These are phyloP conservation scores for Porites divaricata DNA, from an alignment of 92 coral and sea anemone species.

Conservation along the genomic window DNA sequence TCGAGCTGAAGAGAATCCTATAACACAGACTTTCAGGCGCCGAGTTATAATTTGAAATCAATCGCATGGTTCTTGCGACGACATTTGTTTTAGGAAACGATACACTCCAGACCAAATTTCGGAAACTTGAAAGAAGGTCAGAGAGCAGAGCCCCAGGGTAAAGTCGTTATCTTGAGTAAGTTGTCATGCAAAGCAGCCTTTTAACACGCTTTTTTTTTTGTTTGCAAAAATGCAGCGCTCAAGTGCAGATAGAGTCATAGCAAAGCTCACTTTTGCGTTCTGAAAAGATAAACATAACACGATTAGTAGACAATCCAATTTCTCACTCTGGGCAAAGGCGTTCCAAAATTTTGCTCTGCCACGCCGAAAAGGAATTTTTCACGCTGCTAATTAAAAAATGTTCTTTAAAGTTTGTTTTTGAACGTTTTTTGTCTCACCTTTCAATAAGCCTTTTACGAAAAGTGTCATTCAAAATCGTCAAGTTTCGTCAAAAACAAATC, in stretches of 20 bases:
- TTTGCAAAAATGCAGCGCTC: conserved; percentile 35
- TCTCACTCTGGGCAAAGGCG: conserved; percentile 10
- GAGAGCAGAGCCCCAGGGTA: conserved; percentile 24
- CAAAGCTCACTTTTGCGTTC: conserved; percentile 22
- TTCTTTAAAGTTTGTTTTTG: conserved; percentile 37
- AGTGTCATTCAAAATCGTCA: conserved; percentile 36
- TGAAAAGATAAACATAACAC: conserved; percentile 35
- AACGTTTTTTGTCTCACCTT: conserved; percentile 34
- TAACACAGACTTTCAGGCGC: conserved; percentile 24
- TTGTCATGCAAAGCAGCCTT: conserved; percentile 12
- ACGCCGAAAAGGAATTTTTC: conserved; percentile 46
- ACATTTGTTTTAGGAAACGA: background rate
- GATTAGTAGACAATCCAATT: conserved; percentile 9
- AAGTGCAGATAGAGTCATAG: conserved; percentile 35
- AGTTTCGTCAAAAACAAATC: conserved; percentile 19
- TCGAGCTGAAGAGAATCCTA: conserved; percentile 10
- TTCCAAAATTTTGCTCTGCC: background rate
- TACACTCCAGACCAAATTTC: conserved; percentile 18
- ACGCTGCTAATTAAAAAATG: conserved; percentile 47
- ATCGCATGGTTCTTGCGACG: background rate
- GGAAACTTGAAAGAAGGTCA: conserved; percentile 41
- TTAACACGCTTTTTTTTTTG: conserved; percentile 23
- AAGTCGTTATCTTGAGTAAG: conserved; percentile 11
- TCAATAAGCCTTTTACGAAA: conserved; percentile 26
- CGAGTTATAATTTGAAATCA: conserved; percentile 10